Evolutionary conservation across 1,140 invertebrate species (phyloP).

Genomic region (Homalodisca vitripennis): DNA sequence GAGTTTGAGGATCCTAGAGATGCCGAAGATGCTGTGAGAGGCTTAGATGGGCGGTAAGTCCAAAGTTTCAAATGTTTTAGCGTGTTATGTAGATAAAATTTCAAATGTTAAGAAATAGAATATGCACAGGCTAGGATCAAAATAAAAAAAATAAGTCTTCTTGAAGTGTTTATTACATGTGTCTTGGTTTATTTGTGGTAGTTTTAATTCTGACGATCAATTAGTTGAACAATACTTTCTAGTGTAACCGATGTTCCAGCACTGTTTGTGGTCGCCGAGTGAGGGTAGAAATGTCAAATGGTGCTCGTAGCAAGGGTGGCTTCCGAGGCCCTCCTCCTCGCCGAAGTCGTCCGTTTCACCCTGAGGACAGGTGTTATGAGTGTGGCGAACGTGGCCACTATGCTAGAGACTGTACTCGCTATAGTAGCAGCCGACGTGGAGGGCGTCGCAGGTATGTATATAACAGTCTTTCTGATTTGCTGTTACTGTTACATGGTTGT

Average conservation of each 20-base stretch:
- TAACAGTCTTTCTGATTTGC: too few species aligned
- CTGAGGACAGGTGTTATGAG: constrained; percentile 88
- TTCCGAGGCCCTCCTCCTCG: constrained; percentile 52
- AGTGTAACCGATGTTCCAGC: too few species aligned
- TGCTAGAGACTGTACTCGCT: constrained; percentile 80
- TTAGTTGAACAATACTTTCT: too few species aligned
- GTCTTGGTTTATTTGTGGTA: too few species aligned
- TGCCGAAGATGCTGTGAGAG: constrained; percentile 88
- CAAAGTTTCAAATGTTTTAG: too few species aligned
- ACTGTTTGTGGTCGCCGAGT: constrained; percentile 85
- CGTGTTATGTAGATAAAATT: too few species aligned
- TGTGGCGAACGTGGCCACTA: constrained; percentile 91
- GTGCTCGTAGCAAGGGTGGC: constrained; percentile 63
- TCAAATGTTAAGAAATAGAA: too few species aligned
- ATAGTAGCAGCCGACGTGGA: constrained; percentile 49
- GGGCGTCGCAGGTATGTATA: constrained; percentile 46
- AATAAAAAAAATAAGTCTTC: too few species aligned
- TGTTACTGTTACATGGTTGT: too few species aligned
- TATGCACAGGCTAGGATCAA: too few species aligned
- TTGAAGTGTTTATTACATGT: too few species aligned
- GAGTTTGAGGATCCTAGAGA: constrained; percentile 90
- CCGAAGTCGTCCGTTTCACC: constrained; percentile 65
- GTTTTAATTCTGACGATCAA: too few species aligned
- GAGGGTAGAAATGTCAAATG: constrained; percentile 91
- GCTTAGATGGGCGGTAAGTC: constrained; percentile 64